These are phyloP conservation scores for Spodoptera picta DNA, from an alignment of 2,888 invertebrate genomes.

Conservation along the genomic window DNA sequence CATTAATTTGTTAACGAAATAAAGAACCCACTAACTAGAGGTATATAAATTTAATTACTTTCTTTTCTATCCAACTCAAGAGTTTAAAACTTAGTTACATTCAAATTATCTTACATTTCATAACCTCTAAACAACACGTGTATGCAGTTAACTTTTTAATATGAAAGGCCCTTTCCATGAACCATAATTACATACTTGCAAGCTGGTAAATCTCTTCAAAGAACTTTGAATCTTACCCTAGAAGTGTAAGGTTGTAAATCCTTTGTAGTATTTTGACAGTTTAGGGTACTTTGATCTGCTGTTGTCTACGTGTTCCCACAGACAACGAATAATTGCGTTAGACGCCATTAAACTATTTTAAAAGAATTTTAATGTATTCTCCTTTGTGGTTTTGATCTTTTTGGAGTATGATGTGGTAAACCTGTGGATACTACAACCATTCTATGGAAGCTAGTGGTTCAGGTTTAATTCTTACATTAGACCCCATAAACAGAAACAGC, in stretches of 20 bases:
- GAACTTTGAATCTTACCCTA: no score
- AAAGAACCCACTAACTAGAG: no score
- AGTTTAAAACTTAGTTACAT: not conserved
- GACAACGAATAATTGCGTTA: slow-evolving; percentile 20
- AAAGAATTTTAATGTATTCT: slow-evolving; percentile 51
- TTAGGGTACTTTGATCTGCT: no score
- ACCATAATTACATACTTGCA: slow-evolving; percentile 44
- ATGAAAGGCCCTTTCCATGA: slow-evolving; percentile 51
- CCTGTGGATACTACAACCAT: not conserved
- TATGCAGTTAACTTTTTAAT: slow-evolving; percentile 42
- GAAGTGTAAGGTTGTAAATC: no score
- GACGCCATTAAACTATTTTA: slow-evolving; percentile 50
- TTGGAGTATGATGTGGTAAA: not conserved
- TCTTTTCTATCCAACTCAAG: no score
- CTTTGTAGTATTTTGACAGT: no score
- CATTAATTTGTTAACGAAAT: no score
- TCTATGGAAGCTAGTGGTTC: not conserved
- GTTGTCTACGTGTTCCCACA: slow-evolving; percentile 43
- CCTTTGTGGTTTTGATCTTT: not conserved
- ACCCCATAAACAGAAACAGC: no score
- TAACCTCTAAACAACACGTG: slow-evolving; percentile 26
- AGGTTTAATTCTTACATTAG: slow-evolving; percentile 4
- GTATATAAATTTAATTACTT: no score
- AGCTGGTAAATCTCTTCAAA: slow-evolving; percentile 23
- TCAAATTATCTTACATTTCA: slow-evolving; percentile 8